Base-by-base conservation (phyloP, 2,888 invertebrate genomes). In the Yponomeuta evonymella region DNA sequence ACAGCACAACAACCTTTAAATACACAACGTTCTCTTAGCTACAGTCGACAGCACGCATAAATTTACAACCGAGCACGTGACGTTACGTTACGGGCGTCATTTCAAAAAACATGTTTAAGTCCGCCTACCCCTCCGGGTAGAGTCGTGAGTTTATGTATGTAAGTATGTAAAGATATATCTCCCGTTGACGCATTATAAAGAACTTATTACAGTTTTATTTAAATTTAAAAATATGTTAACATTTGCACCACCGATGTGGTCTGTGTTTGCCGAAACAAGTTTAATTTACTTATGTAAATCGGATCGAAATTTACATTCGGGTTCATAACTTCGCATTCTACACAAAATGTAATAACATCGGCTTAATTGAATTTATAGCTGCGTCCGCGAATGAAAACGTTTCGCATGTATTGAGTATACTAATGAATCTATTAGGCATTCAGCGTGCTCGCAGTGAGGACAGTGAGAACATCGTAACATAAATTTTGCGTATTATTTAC, bases 401-500 rank as follows among this genome's bases (percentile, higher is more conserved):
- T 84, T 85, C 76, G 83, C 83, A 83, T 80, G 15, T 83, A 82
- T 75, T 51, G 51, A 62, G 36, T 58, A 67, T 70, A 64, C 62
- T 81, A 83, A 87, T 86, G 85, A 84, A 79, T 81, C 80, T 79
- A 88, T 90, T 87, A 88, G 77, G 88, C 83, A 92, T 92, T 89
- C 91, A 84, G 80, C 77, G 84, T 79, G 82, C 51, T 58, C 51
- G 51, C 81, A 79, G 79, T 80, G 43, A 80, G 83, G 84, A 87
- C 89, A 89, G 90, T 90, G 91, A 90, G 91, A 92, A 90, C 88
- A 86, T 88, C 88, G 88, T 89, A 90, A 90, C 91, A 92, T 92
- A 91, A 91, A 92, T 91, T 92, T 92, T 87, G 90, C 90, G 90
- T 90, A 92, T 92, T 91, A 91, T 90, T 90, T 90, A 90, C 84